These are phyloP conservation scores for Chrysemys picta DNA, from an alignment of 2,113 vertebrate species.

Conservation along the genomic window DNA sequence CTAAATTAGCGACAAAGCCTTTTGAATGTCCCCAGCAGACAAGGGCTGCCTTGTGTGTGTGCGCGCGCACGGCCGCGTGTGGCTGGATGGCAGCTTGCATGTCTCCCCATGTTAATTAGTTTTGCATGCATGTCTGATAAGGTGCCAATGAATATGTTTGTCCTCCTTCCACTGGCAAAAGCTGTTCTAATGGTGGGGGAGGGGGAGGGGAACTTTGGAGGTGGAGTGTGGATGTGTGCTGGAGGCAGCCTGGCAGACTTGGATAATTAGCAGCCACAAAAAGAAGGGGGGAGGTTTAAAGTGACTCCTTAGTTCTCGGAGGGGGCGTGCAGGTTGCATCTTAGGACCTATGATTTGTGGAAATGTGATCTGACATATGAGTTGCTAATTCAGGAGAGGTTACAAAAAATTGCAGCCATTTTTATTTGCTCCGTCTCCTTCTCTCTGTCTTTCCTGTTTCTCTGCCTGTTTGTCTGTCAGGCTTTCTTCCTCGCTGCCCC, in stretches of 20 bases:
- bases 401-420: constrained; percentile 43
- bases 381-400: constrained; percentile 5
- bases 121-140: constrained; percentile 89
- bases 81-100: constrained; percentile 83
- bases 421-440: constrained; percentile 41
- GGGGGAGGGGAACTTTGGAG: constrained; percentile 6
- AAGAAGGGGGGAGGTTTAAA: constrained; percentile 39
- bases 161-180: constrained; percentile 75
- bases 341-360: constrained; percentile 6
- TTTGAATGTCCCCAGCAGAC: constrained; percentile 84
- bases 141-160: constrained; percentile 85
- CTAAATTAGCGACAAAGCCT: constrained; percentile 92
- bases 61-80: constrained; percentile 73
- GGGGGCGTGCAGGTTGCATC: not conserved
- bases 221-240: constrained; percentile 27
- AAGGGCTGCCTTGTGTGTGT: constrained; percentile 87
- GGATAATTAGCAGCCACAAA: constrained; percentile 56
- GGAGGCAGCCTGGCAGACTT: constrained; percentile 51
- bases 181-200: constrained; percentile 69
- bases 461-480: constrained; percentile 52
- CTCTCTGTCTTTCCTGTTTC: constrained; percentile 51
- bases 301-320: not conserved
- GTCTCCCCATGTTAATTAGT: constrained; percentile 89
- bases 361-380: constrained; percentile 36
- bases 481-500: constrained; percentile 64